Evolutionary conservation across 2,113 vertebrate genomes (phyloP).

Genomic region (Pelvicachromis taeniatus): DNA sequence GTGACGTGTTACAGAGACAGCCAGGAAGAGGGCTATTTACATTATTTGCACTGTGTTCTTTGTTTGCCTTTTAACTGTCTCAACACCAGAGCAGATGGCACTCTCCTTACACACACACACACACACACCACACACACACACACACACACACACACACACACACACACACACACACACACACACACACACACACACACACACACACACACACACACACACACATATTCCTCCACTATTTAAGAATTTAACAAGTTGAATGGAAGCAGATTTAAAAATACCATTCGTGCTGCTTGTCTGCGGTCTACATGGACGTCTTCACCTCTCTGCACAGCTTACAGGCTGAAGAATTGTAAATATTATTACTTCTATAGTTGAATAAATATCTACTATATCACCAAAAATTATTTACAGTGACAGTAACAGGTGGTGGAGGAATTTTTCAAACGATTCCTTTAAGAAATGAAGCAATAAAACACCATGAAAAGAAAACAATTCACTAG

Average conservation of each 20-base stretch:
- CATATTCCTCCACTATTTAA: background rate
- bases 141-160: background rate
- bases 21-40: conserved; percentile 60
- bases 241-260: background rate
- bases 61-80: conserved; percentile 66
- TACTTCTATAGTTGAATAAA: background rate
- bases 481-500: background rate
- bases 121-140: background rate
- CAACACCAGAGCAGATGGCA: conserved; percentile 60
- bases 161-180: background rate
- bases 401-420: background rate
- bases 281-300: background rate
- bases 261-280: background rate
- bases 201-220: background rate
- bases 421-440: background rate
- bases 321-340: background rate
- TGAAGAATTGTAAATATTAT: background rate
- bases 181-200: too few relatives aligned
- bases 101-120: background rate
- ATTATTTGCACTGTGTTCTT: conserved; percentile 66
- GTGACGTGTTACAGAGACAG: conserved; percentile 55
- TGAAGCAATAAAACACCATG: background rate
- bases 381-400: background rate
- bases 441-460: background rate
- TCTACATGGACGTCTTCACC: background rate